Percentiles rank a stretch among this genome's conserved stretches.
Evolutionary conservation across 2,797 vertebrate genomes (phyloP).

Genomic region (Babyrousa celebensis): DNA sequence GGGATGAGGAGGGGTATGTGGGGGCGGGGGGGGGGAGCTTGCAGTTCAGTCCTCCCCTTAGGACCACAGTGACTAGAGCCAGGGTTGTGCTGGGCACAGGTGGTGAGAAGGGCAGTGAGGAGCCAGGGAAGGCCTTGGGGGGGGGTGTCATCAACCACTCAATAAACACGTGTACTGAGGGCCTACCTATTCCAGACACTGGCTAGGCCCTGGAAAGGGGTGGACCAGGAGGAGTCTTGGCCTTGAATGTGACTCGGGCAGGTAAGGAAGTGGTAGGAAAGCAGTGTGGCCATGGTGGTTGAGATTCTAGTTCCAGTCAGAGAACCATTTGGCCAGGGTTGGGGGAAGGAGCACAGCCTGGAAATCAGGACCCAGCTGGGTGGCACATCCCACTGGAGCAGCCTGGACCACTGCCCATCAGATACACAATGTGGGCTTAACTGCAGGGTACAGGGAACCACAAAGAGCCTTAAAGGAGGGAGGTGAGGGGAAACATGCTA

Average conservation of each 20-base stretch:
- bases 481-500: background rate
- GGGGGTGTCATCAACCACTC: background rate
- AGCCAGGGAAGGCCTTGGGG: background rate
- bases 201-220: background rate
- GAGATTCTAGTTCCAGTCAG: background rate
- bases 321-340: background rate
- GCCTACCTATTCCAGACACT: background rate
- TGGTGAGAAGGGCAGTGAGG: background rate
- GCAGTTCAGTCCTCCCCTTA: background rate
- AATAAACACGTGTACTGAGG: background rate
- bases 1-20: too few relatives aligned
- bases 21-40: background rate
- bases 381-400: background rate
- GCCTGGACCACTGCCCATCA: too few relatives aligned
- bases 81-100: fast-evolving
- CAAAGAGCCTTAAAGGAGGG: background rate
- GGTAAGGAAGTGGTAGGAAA: background rate
- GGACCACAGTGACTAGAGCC: background rate
- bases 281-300: background rate
- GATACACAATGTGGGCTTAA: background rate
- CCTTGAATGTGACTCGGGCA: background rate
- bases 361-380: background rate
- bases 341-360: background rate
- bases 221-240: background rate
- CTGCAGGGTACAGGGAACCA: background rate